phyloP scores from a whole-genome alignment of 2,797 vertebrate species.

The Macrochelys suwanniensis region DNA sequence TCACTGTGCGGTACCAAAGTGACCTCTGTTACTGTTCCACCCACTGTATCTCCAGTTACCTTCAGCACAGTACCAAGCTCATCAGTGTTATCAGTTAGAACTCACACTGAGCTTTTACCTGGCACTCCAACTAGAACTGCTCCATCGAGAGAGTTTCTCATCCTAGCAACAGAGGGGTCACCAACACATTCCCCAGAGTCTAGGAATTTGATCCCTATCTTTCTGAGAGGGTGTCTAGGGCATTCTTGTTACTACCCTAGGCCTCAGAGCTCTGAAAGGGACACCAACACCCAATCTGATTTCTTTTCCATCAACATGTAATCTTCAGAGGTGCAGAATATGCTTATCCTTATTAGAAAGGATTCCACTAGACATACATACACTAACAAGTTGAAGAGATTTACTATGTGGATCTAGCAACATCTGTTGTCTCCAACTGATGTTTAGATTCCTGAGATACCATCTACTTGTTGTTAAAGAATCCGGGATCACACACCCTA shows the following conservation, averaged over 20 bases:
- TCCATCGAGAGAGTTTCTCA: neutral
- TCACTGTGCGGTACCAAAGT: neutral
- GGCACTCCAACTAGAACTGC: neutral
- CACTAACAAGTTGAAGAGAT: neutral
- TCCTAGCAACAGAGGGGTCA: neutral
- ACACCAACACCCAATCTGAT: neutral
- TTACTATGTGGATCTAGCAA: neutral
- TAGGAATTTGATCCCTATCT: neutral
- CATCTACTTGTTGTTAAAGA: neutral
- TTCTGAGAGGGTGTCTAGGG: neutral
- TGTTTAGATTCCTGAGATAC: neutral
- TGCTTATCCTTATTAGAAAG: neutral
- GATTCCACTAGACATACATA: neutral
- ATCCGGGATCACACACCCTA: neutral
- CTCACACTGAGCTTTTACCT: neutral
- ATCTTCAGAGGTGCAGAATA: neutral
- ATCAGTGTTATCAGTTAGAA: neutral
- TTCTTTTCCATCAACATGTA: neutral
- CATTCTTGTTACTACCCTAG: neutral
- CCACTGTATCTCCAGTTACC: neutral
- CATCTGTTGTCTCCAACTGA: neutral
- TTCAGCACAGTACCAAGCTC: neutral
- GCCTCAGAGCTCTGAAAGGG: neutral
- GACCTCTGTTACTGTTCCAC: neutral
- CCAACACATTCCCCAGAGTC: neutral